Evolutionary conservation across 2,888 invertebrate species (phyloP), one percentile per base, ranked within the genome.

Genomic region (Drosophila testacea): DNA sequence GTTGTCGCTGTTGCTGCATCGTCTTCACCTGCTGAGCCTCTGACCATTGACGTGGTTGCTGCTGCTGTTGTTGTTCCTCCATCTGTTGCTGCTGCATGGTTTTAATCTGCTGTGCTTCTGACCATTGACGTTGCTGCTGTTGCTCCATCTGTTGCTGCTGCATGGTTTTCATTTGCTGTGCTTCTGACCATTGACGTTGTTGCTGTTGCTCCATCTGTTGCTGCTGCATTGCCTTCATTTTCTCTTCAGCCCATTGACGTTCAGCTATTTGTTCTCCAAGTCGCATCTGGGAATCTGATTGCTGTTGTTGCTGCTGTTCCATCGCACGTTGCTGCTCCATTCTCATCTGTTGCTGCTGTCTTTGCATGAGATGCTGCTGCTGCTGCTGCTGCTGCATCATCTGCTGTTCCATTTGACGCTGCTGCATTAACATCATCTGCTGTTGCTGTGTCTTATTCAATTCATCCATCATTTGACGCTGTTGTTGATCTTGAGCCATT

Each of bases 161-260:
- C 50, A 16, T 16, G 1, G 16, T 16, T 16, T 16, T 16, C 16
- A 16, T 16, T 16, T 16, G 16, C 16, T 32, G 30, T 30, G 30
- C 32, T 2, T 32, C 32, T 9, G 36, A 41, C 74, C 22, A 34
- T 7, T 69, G 68, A 4, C 27, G 48, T 32, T 66, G 59, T 16
- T 59, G 71, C 27, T 56, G 69, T 9, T 38, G 22, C 50, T 63
- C 68, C n/a, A 34, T 22, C 39, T 73, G 66, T 36, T 65, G 59
- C 22, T 61, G 73, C 28, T 56, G 69, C 50, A 39, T 28, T 1
- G 6, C 27, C 4, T 27, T n/a, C 52, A 38, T 39, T 4, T 52
- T 39, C 2, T 63, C 63, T 11, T 48, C 54, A 1, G 30, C 30
- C 51, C 38, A 50, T 32, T 66, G 63, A 0, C 54, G 51, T 4